These are phyloP conservation scores for Eremophila alpestris DNA, from an alignment of 2,797 vertebrate genomes.

Conservation along the genomic window DNA sequence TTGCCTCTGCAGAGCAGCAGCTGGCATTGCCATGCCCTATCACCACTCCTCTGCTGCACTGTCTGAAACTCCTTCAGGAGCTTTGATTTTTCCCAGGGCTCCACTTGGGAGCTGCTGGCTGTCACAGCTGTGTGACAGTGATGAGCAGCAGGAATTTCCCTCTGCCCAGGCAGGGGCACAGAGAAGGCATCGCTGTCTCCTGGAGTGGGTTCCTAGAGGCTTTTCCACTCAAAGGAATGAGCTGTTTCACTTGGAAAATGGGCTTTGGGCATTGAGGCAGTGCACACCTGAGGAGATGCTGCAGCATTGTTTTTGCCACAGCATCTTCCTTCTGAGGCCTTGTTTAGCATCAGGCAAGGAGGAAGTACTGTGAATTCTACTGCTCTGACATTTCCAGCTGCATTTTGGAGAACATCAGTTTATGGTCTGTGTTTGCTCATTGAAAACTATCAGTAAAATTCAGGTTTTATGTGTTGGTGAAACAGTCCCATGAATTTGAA, in stretches of 20 bases:
- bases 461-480: not conserved
- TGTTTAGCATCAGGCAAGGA: not conserved
- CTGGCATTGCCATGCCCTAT: not conserved
- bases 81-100: not conserved
- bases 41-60: not conserved
- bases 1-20: not conserved
- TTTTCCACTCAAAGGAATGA: not conserved
- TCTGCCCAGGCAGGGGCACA: no score
- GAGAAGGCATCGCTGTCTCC: not conserved
- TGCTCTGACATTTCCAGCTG: not conserved
- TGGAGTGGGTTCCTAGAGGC: not conserved
- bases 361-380: no score
- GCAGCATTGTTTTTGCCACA: fast-evolving
- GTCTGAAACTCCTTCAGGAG: not conserved
- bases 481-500: not conserved
- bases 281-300: not conserved
- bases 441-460: not conserved
- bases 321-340: not conserved
- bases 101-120: fast-evolving
- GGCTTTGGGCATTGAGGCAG: not conserved
- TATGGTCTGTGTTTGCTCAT: not conserved
- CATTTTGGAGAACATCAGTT: not conserved
- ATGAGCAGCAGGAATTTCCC: not conserved
- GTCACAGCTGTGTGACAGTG: not conserved
- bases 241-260: not conserved